A percentile compares a stretch with the other conserved stretches of the same genome.
Conservation (phyloP, 1,140 invertebrate species). For the Vanessa tameamea region DNA sequence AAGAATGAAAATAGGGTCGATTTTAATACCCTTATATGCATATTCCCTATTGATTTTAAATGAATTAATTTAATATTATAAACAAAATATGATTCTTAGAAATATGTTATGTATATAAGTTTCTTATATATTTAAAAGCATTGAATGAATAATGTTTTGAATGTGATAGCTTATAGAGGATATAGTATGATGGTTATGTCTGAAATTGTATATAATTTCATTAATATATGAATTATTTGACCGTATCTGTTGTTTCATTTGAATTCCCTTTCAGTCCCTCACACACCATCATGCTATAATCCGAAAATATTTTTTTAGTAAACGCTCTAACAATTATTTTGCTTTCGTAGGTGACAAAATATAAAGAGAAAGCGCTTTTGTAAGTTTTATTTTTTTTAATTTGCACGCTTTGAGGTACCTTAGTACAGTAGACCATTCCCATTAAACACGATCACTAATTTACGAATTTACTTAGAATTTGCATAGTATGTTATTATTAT, state of each 20-base stretch:
- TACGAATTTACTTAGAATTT: no score
- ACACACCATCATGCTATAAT: constrained; percentile 72
- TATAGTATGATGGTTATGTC: constrained; percentile 75
- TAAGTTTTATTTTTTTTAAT: constrained; percentile 33
- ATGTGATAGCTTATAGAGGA: constrained; percentile 32
- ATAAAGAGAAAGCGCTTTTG: constrained; percentile 38
- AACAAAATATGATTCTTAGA: neutral
- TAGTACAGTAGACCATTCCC: no score
- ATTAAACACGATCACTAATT: no score
- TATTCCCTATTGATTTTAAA: neutral
- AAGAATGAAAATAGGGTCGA: no score
- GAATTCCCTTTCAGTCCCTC: constrained; percentile 36
- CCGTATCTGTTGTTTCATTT: constrained; percentile 67
- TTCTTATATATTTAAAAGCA: constrained; percentile 12
- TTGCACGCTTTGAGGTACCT: neutral
- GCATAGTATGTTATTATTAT: no score
- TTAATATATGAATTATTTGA: constrained; percentile 63
- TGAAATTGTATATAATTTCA: constrained; percentile 53
- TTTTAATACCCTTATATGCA: neutral
- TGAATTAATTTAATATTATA: neutral
- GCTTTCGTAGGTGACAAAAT: constrained; percentile 38
- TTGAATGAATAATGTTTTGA: constrained; percentile 18
- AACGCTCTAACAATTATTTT: neutral
- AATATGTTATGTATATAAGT: neutral
- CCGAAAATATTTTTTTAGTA: neutral